Evolutionary conservation across 2,888 invertebrate genomes (phyloP).

Genomic region (Neoascia interrupta): DNA sequence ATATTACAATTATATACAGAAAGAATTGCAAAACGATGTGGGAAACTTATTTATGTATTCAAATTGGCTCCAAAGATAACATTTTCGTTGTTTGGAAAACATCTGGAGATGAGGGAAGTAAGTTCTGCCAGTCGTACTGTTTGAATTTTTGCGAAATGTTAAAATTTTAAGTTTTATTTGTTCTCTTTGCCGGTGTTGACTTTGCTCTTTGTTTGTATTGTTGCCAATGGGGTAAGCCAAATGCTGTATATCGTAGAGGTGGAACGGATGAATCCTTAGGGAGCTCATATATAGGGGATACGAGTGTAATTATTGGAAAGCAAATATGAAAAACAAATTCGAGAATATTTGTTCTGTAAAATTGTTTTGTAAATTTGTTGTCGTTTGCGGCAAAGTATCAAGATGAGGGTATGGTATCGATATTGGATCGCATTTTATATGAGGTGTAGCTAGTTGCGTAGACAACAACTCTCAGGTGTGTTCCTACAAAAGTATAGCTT

Average conservation of each 20-base stretch:
- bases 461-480: too few relatives aligned
- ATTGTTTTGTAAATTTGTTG: too few relatives aligned
- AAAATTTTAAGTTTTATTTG: slow-evolving; percentile 46
- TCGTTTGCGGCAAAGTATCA: too few relatives aligned
- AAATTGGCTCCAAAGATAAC: slow-evolving; percentile 62
- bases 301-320: slow-evolving; percentile 55
- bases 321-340: slow-evolving; percentile 46
- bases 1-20: slow-evolving; percentile 4
- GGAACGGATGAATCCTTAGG: too few relatives aligned
- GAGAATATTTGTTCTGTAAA: slow-evolving; percentile 49
- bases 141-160: slow-evolving; percentile 12
- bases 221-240: slow-evolving; percentile 2
- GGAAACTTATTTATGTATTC: slow-evolving; percentile 60
- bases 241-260: neutral
- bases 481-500: too few relatives aligned
- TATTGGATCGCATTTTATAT: too few relatives aligned
- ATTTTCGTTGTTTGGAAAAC: slow-evolving; percentile 42
- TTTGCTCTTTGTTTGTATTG: slow-evolving; percentile 6
- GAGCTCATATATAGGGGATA: neutral
- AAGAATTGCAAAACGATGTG: slow-evolving; percentile 20
- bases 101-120: slow-evolving; percentile 42
- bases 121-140: slow-evolving; percentile 20
- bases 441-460: too few relatives aligned
- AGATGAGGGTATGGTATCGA: too few relatives aligned
- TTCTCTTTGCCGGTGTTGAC: slow-evolving; percentile 2